Conservation (phyloP, 2,797 vertebrate species). For the Channa striata region DNA sequence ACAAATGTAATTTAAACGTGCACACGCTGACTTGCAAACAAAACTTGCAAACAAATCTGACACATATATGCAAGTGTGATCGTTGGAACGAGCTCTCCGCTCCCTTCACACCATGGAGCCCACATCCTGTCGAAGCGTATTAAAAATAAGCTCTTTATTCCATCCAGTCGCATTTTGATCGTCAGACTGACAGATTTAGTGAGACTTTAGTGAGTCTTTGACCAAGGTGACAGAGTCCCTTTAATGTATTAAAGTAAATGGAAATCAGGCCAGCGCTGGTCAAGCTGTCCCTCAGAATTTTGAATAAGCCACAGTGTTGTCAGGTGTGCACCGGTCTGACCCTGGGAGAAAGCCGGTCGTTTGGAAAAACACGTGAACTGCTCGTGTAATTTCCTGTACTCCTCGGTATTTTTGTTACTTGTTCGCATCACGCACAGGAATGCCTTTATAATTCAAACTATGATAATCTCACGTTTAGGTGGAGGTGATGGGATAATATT, state of each 20-base stretch:
- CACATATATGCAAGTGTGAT: slow-evolving; percentile 65
- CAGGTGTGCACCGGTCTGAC: slow-evolving; percentile 41
- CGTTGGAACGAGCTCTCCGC: slow-evolving; percentile 61
- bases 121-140: slow-evolving; percentile 68
- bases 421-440: slow-evolving; percentile 17
- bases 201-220: neutral
- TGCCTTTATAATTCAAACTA: slow-evolving; percentile 11
- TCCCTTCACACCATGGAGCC: slow-evolving; percentile 41
- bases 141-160: slow-evolving; percentile 63
- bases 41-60: slow-evolving; percentile 25
- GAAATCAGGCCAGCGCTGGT: slow-evolving; percentile 34
- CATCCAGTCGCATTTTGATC: slow-evolving; percentile 37
- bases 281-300: slow-evolving; percentile 39
- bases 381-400: neutral
- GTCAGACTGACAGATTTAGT: slow-evolving; percentile 58
- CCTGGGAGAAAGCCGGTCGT: slow-evolving; percentile 29
- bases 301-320: slow-evolving; percentile 23
- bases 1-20: neutral
- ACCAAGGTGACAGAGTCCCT: slow-evolving; percentile 32
- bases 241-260: slow-evolving; percentile 36
- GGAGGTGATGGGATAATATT: slow-evolving; percentile 39
- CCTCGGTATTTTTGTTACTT: slow-evolving; percentile 14
- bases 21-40: neutral
- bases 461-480: slow-evolving; percentile 8
- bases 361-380: slow-evolving; percentile 47